Evolutionary conservation across 2,797 vertebrate species (phyloP).

Genomic region (Arrhamphus sclerolepis): DNA sequence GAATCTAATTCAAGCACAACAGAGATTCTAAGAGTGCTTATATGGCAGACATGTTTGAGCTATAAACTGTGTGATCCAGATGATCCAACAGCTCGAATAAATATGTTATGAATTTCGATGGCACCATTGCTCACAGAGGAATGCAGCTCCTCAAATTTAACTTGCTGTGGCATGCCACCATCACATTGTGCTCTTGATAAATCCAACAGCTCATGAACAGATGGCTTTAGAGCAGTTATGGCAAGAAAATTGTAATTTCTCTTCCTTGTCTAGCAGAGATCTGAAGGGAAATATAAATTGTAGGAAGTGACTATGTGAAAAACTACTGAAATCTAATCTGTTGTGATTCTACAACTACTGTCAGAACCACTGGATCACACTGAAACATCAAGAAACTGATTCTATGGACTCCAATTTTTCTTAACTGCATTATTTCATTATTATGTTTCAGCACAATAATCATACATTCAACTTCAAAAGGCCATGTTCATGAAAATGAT

Average conservation of each 20-base stretch:
- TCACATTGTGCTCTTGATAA: background rate
- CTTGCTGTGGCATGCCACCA: background rate
- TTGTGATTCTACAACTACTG: background rate
- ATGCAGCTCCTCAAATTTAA: constrained; percentile 5
- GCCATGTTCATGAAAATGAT: too few species aligned
- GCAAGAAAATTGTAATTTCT: background rate
- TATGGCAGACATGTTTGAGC: constrained; percentile 1
- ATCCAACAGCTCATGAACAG: constrained; percentile 8
- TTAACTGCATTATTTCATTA: background rate
- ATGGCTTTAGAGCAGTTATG: constrained; percentile 8
- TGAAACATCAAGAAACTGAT: too few species aligned
- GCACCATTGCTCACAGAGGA: background rate
- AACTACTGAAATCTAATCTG: background rate
- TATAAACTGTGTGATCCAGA: constrained; percentile 12
- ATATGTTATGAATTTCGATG: constrained; percentile 16
- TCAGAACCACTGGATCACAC: background rate
- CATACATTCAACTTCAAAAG: background rate
- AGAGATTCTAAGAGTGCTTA: constrained; percentile 1
- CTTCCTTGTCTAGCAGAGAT: too few species aligned
- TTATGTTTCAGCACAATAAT: background rate
- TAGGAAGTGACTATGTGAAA: too few species aligned
- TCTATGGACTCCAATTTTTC: background rate
- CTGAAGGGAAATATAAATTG: constrained; percentile 1
- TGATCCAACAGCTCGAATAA: background rate
- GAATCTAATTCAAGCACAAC: constrained; percentile 18